Conservation (phyloP, 2,888 invertebrate genomes). For the Thyatira batis region DNA sequence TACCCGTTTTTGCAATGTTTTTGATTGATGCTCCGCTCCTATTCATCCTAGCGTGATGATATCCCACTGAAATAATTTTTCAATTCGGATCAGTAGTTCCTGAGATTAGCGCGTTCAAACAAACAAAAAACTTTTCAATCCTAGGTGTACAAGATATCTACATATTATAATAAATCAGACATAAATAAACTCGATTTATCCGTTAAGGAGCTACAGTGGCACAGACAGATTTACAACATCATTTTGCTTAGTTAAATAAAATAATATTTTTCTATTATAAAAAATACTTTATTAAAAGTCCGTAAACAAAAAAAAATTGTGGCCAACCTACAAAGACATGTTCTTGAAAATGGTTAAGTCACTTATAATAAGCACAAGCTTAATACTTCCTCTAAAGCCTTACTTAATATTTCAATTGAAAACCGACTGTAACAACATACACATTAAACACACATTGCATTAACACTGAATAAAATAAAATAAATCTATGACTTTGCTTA, state of each 20-base stretch:
- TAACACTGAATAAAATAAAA: constrained; percentile 6
- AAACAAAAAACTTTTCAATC: no score
- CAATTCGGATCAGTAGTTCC: no score
- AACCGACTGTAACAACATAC: constrained; percentile 30
- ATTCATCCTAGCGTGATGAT: no score
- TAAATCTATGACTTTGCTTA: background rate
- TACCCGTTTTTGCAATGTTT: no score
- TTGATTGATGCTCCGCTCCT: no score
- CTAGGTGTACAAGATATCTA: no score
- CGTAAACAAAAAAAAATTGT: constrained; percentile 18
- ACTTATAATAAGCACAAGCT: constrained; percentile 63
- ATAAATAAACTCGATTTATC: no score
- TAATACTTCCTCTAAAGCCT: constrained; percentile 60
- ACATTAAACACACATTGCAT: constrained; percentile 36
- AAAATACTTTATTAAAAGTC: background rate
- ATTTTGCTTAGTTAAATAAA: background rate
- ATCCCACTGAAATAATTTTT: no score
- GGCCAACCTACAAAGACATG: constrained; percentile 45
- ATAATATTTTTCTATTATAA: background rate
- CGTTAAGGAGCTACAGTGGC: no score
- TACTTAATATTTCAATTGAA: constrained; percentile 22
- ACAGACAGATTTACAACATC: no score
- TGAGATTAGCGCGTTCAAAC: no score
- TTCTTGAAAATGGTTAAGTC: constrained; percentile 45
- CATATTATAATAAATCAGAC: no score